Conservation (phyloP, 1,140 invertebrate species). For the Leguminivora glycinivorella region DNA sequence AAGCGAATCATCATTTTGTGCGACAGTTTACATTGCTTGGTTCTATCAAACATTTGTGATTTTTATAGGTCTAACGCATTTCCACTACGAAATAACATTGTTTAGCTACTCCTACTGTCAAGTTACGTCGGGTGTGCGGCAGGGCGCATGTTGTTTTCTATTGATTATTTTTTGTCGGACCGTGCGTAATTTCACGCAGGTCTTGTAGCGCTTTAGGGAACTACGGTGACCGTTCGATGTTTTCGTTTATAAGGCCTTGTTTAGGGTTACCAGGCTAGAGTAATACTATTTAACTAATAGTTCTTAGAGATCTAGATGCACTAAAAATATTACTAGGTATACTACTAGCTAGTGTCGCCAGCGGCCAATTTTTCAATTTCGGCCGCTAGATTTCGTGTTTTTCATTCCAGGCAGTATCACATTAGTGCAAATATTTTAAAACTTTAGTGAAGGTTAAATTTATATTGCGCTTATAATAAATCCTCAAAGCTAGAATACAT, state of each 20-base stretch:
- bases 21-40: conserved; percentile 66
- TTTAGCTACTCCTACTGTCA: conserved; percentile 41
- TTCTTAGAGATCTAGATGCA: background rate
- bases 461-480: too few relatives aligned
- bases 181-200: conserved; percentile 52
- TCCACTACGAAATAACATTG: conserved; percentile 52
- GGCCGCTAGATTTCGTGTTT: too few relatives aligned
- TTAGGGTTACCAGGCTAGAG: background rate
- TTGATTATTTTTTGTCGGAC: conserved; percentile 55
- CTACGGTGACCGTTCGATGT: background rate
- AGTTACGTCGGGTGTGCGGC: conserved; percentile 20
- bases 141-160: conserved; percentile 64
- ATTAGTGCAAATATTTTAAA: too few relatives aligned
- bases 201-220: conserved; percentile 18
- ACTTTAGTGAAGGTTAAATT: too few relatives aligned
- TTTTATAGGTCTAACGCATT: conserved; percentile 53
- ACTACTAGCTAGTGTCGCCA: too few relatives aligned
- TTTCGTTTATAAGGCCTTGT: background rate
- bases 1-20: conserved; percentile 71
- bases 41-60: conserved; percentile 69
- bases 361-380: too few relatives aligned
- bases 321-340: background rate
- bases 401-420: too few relatives aligned
- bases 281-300: background rate
- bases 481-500: too few relatives aligned